These are phyloP conservation scores for Styela plicata DNA, from an alignment of 23 tunicate genomes.

Conservation along the genomic window DNA sequence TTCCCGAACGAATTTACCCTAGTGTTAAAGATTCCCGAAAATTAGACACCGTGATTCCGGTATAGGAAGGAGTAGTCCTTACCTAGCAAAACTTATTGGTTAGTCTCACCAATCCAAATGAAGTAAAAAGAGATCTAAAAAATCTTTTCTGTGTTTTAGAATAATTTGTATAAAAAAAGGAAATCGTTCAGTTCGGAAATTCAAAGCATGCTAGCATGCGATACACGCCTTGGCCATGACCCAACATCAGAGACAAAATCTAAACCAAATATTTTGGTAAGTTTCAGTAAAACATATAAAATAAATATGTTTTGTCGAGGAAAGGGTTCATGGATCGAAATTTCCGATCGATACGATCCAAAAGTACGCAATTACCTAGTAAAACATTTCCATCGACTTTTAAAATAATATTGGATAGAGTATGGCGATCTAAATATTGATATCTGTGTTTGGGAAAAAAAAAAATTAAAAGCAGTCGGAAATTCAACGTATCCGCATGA, in stretches of 20 bases:
- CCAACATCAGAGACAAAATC: neutral
- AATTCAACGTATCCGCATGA: no score
- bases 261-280: neutral
- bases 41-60: constrained; percentile 24
- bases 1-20: neutral
- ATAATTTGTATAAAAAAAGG: neutral
- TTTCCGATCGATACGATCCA: no score
- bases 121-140: neutral
- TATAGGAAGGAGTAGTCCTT: constrained; percentile 21
- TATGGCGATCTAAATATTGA: no score
- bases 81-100: neutral
- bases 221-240: neutral
- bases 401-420: no score
- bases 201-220: neutral
- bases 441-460: no score
- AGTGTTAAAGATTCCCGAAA: constrained; percentile 7
- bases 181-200: neutral
- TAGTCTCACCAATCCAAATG: constrained; percentile 13
- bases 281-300: neutral
- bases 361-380: no score
- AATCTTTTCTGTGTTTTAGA: neutral
- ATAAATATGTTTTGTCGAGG: no score
- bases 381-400: no score
- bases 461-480: no score
- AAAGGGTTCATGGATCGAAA: no score